Evolutionary conservation across 2,113 vertebrate species (phyloP), one percentile per base, ranked within the genome.

Genomic region (Leptocoma aspasia): DNA sequence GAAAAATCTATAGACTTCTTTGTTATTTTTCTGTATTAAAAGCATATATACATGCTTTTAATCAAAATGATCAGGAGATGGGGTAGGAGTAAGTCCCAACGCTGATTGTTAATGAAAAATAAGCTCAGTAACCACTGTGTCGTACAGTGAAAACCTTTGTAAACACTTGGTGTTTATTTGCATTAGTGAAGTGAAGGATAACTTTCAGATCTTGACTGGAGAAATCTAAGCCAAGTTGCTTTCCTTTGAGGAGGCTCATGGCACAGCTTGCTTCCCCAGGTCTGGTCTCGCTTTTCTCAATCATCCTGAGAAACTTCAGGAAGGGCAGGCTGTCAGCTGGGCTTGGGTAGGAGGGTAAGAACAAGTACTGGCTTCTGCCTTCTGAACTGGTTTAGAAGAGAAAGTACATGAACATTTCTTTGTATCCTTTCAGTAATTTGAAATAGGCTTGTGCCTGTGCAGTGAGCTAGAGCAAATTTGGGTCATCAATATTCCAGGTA

Each of bases 401-500:
- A 42, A 95, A 92, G 56, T 11, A 53, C 64, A 90, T 16, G 4
- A 73, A 73, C 33, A 86, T 65, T 84, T 85, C n/a, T 76, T 59
- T 76, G 12, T 44, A 79, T 61, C 41, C 47, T 96, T 73, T 30
- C 69, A 90, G 39, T 79, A 24, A 65, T 73, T 94, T 93, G 44
- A 93, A 95, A 76, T 65, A 86, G 47, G 24, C 50, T 63, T 72
- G 14, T 72, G 39, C 44, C 35, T 88, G 37, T 95, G 44, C 52
- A 81, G 79, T 78, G 70, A 92, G 54, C 37, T 63, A 78, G 50
- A 96, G 52, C 27, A 59, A 96, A 97, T 98, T 83, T 97, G 65
- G 94, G 94, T 97, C 93, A 97, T 81, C 87, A 78, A 15, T 91
- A 96, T 96, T 95, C 45, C 57, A 96, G 82, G 77, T 96, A 93